Evolutionary conservation across 2,113 vertebrate species (phyloP).

Genomic region (Heliornis fulica): DNA sequence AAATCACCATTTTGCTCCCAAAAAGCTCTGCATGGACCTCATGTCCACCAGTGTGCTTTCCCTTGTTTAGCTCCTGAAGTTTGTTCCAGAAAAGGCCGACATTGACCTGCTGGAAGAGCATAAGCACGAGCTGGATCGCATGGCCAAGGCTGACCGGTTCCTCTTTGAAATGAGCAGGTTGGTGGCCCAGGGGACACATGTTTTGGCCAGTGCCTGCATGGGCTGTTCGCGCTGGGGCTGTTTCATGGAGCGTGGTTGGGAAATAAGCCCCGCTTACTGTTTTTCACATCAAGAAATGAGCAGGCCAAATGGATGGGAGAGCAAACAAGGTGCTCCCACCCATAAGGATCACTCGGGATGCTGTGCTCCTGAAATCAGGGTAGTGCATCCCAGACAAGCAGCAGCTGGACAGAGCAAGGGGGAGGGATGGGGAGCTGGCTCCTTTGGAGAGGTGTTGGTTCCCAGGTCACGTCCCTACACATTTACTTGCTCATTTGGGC

Average conservation of each 20-base stretch:
- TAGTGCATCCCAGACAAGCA: not conserved
- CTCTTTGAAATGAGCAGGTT: slow-evolving; percentile 99
- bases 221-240: not conserved
- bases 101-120: slow-evolving; percentile 95
- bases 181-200: not conserved
- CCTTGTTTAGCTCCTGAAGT: slow-evolving; percentile 88
- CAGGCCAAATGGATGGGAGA: not conserved
- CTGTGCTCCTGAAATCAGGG: not conserved
- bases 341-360: not conserved
- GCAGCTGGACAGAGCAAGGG: not conserved
- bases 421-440: not conserved
- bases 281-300: not conserved
- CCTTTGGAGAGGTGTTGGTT: not conserved
- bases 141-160: slow-evolving; percentile 97
- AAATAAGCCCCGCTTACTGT: not conserved
- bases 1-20: not conserved
- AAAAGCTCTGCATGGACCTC: not conserved
- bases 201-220: not conserved
- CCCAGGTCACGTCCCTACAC: not conserved
- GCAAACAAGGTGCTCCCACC: not conserved
- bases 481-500: not conserved
- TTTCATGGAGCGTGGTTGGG: not conserved
- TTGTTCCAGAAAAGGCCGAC: slow-evolving; percentile 94
- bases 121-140: slow-evolving; percentile 94
- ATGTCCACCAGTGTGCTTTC: not conserved